Conservation (phyloP, 2,797 vertebrate species). For the Mus caroli region DNA sequence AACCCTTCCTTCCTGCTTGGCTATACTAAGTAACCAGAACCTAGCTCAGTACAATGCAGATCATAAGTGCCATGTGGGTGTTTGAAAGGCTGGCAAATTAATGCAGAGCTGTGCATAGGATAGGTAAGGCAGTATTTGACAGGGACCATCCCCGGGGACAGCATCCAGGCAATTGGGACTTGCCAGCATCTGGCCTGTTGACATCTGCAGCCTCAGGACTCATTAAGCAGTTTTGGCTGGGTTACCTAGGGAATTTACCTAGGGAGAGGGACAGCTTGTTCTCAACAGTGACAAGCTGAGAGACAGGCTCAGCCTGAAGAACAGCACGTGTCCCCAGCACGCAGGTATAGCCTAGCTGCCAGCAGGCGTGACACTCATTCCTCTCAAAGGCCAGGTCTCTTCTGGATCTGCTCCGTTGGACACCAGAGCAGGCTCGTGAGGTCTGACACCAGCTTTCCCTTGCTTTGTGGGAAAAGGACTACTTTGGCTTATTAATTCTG, state of each 20-base stretch:
- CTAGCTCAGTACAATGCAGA: neutral
- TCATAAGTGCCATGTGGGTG: neutral
- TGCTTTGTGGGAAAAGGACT: neutral
- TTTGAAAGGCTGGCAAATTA: neutral
- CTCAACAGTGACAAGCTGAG: neutral
- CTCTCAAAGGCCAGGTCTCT: neutral
- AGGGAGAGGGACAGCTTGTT: neutral
- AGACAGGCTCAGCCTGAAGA: neutral
- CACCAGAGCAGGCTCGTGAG: neutral
- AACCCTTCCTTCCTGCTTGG: neutral
- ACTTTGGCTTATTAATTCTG: neutral
- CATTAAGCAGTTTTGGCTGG: neutral
- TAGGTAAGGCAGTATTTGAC: neutral
- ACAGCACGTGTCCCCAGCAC: accelerated
- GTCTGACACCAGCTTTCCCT: neutral
- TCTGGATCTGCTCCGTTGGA: neutral
- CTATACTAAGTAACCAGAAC: neutral
- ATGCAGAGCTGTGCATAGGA: neutral
- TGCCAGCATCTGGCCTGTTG: neutral
- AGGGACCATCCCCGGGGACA: neutral
- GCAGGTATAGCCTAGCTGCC: neutral
- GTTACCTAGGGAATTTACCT: neutral
- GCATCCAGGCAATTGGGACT: neutral
- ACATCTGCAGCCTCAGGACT: neutral
- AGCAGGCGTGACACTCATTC: neutral